Base-by-base conservation (phyloP, 1,140 invertebrate species). In the Oreohelix idahoensis region DNA sequence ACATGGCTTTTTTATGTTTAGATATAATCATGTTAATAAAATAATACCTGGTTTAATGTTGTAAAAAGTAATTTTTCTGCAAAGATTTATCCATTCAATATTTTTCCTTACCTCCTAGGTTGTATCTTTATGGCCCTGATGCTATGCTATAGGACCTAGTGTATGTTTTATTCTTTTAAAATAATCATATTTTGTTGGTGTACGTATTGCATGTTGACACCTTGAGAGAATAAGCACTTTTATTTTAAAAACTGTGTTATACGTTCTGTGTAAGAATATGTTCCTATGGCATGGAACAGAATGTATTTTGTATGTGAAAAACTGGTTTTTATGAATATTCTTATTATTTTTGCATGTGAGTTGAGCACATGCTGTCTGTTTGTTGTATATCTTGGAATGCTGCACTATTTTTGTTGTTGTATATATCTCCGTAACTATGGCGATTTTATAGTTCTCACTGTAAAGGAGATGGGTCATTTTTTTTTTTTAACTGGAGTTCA, bases 41-140 rank as follows among this genome's bases (percentile, higher is more conserved):
- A n/a, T n/a, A n/a, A n/a, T n/a, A n/a, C n/a, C n/a, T n/a, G n/a
- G n/a, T 45, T 45, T 5, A 45, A 45, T 45, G 42, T 15, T 8
- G 5, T 5, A 45, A 15, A 45, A 5, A 15, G 42, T 45, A 45
- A 45, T 15, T 8, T 45, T 45, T 15, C 42, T 45, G 42, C 42
- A 58, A 23, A 58, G 5, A 58, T 29, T 53, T 26, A 35, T 53
- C 17, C 20, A 36, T 29, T 38, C 35, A 58, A 2, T 39, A n/a
- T n/a, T 49, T 79, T 29, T 39, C 38, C n/a, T 36, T 36, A 45
- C 32, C n/a, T 51, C 17, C 29, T 58, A 77, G 32, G 32, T 26
- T 77, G 75, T 77, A n/a, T 74, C 71, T 74, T 49, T 74, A 38
- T n/a, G 71, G 71, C 71, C n/a, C 35, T 74, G 71, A 29, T 66